A percentile compares a stretch with the other conserved stretches of the same genome.
Conservation (phyloP, 2,888 invertebrate species). For the Agrochola lychnidis region DNA sequence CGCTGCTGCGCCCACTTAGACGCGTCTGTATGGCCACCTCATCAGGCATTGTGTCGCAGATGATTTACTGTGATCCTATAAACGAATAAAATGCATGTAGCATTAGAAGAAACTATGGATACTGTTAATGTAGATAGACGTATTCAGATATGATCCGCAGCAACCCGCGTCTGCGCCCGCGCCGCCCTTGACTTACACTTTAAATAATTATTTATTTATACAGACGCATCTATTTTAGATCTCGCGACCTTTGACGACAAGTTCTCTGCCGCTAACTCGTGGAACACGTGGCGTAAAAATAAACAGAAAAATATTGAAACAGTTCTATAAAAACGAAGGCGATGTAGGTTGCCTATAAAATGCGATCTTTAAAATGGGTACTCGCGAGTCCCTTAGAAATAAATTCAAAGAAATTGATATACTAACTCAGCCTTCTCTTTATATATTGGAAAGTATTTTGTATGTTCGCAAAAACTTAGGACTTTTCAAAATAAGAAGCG, state of each 20-base stretch:
- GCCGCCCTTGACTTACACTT: slow-evolving; percentile 60
- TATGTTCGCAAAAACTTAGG: no score
- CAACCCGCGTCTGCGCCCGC: neutral
- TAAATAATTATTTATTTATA: slow-evolving; percentile 46
- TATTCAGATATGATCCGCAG: neutral
- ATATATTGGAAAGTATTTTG: no score
- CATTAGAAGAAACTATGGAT: slow-evolving; percentile 6
- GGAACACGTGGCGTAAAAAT: slow-evolving; percentile 36
- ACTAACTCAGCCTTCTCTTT: no score
- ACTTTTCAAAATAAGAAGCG: no score
- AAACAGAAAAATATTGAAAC: slow-evolving; percentile 18
- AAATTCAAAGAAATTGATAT: no score
- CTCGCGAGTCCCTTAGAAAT: no score
- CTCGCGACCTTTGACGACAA: slow-evolving; percentile 59
- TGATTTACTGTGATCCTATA: slow-evolving; percentile 24
- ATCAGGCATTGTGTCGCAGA: neutral
- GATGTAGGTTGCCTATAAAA: neutral
- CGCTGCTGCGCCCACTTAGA: neutral
- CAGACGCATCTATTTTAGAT: slow-evolving; percentile 53
- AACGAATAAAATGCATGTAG: slow-evolving; percentile 15
- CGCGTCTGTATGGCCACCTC: neutral
- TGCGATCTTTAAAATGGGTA: no score
- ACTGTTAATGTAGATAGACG: slow-evolving; percentile 15
- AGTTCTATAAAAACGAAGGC: neutral
- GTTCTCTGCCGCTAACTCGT: slow-evolving; percentile 41